phyloP scores from a whole-genome alignment of 1,140 invertebrate species.

The Drosophila nikananu region DNA sequence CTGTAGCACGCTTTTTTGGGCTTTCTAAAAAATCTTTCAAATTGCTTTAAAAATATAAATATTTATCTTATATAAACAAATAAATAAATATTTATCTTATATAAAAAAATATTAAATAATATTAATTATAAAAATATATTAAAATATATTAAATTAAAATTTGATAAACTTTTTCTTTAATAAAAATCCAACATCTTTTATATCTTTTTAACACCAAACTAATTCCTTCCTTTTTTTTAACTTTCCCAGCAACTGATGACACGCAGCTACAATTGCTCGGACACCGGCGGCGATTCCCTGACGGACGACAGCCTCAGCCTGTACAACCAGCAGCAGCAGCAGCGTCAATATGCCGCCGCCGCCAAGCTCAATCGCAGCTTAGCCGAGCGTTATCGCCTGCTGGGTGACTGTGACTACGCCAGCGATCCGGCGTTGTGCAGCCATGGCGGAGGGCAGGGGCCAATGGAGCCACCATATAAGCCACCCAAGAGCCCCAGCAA shows the following conservation, averaged over 20 bases:
- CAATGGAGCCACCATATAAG: constrained; percentile 67
- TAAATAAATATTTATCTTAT: no score
- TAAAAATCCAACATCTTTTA: not conserved
- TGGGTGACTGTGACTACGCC: constrained; percentile 80
- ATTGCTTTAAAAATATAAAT: not conserved
- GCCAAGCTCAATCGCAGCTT: constrained; percentile 70
- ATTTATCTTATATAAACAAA: no score
- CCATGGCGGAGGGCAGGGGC: constrained; percentile 61
- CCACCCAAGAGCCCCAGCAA: constrained; percentile 88
- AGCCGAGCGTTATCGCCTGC: constrained; percentile 74
- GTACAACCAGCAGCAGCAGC: constrained; percentile 58
- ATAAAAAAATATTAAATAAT: not conserved
- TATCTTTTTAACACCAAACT: not conserved
- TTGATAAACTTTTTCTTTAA: no score
- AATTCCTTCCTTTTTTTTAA: not conserved
- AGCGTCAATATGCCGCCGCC: constrained; percentile 52
- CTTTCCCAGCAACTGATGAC: constrained; percentile 69
- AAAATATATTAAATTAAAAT: no score
- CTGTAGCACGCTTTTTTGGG: constrained; percentile 11
- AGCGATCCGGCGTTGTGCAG: constrained; percentile 79
- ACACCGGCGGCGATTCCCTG: constrained; percentile 68
- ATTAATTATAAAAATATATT: no score
- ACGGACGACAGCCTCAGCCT: constrained; percentile 81
- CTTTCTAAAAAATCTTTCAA: not conserved
- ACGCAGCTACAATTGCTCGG: constrained; percentile 81